Percentiles rank a stretch among this genome's conserved stretches.
Conservation (phyloP, 2,797 vertebrate genomes). For the Gallirallus australis region DNA sequence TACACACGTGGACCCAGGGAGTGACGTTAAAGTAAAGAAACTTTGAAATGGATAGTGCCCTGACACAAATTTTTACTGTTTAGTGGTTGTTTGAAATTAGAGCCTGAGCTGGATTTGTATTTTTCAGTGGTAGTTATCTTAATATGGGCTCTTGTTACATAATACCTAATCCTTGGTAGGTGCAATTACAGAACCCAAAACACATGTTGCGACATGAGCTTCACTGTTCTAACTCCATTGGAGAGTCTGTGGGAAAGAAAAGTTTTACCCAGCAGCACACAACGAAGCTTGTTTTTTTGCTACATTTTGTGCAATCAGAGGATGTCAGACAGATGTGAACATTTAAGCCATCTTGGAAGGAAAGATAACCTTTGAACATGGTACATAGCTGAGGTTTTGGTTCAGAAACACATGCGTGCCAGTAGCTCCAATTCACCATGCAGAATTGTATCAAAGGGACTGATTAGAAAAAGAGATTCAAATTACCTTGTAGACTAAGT, state of each 20-base stretch:
- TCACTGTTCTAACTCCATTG: not conserved
- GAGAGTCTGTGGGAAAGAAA: not conserved
- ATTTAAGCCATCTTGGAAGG: constrained; percentile 37
- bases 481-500: constrained; percentile 53
- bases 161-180: not conserved
- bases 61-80: not conserved
- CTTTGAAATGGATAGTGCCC: not conserved
- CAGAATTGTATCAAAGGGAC: constrained; percentile 5
- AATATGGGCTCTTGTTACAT: not conserved
- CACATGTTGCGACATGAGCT: not conserved
- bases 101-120: not conserved
- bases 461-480: constrained; percentile 63
- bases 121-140: not conserved
- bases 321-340: constrained; percentile 33
- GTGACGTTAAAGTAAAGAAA: not conserved
- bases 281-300: constrained; percentile 38
- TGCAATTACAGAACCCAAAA: not conserved
- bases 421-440: not conserved
- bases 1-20: not conserved
- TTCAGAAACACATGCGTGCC: not conserved
- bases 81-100: not conserved
- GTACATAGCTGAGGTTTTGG: constrained; percentile 26
- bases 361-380: not conserved
- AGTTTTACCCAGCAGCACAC: not conserved
- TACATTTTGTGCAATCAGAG: constrained; percentile 4